A percentile compares a stretch with the other conserved stretches of the same genome.
Conservation (phyloP, 2,113 vertebrate genomes). For the Zootoca vivipara region DNA sequence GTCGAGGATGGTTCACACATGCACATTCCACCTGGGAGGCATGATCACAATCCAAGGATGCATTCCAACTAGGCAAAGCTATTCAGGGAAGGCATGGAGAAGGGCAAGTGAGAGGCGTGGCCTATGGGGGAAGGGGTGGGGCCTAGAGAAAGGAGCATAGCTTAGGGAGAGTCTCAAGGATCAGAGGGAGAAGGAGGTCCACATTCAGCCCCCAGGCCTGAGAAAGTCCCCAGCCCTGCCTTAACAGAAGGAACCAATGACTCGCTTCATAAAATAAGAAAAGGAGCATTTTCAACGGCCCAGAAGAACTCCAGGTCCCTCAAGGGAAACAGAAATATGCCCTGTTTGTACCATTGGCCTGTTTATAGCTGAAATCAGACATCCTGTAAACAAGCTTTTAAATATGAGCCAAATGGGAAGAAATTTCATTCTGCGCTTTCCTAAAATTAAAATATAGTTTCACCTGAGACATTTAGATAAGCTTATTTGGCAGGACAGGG, state of each 20-base stretch:
- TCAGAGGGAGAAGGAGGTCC: too few relatives aligned
- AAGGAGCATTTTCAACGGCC: neutral
- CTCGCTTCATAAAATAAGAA: neutral
- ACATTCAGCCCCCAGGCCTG: too few relatives aligned
- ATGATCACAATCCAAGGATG: too few relatives aligned
- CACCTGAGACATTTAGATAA: fast-evolving
- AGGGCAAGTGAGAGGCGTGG: too few relatives aligned
- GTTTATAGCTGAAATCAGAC: neutral
- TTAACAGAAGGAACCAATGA: neutral
- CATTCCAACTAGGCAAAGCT: too few relatives aligned
- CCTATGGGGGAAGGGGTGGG: too few relatives aligned
- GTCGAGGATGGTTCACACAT: too few relatives aligned
- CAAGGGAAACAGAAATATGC: neutral
- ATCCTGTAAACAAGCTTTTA: constrained; percentile 19
- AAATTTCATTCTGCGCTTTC: neutral
- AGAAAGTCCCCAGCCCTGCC: too few relatives aligned
- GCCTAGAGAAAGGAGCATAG: too few relatives aligned
- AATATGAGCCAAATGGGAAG: constrained; percentile 22
- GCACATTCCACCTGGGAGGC: too few relatives aligned
- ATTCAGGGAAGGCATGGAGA: too few relatives aligned
- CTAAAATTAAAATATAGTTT: neutral
- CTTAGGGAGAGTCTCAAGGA: too few relatives aligned
- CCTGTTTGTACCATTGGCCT: constrained; percentile 29
- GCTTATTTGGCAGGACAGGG: neutral
- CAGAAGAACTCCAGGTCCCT: neutral